phyloP scores from a whole-genome alignment of 2,113 vertebrate species.

The Microtus richardsoni region DNA sequence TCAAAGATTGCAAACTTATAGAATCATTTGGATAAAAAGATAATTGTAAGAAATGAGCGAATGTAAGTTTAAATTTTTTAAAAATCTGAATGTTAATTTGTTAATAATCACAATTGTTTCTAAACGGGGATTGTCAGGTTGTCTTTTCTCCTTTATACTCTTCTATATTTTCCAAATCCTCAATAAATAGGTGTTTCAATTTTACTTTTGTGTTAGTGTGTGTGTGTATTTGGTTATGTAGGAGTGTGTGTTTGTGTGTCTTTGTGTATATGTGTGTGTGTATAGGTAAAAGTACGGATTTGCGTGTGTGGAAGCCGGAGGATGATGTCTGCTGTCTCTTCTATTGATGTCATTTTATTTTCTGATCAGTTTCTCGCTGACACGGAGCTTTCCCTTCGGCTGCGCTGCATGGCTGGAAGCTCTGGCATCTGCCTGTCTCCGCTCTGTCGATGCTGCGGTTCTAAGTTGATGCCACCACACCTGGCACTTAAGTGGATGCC shows the following conservation, averaged over 20 bases:
- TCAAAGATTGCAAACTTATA: background rate
- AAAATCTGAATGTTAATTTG: constrained; percentile 25
- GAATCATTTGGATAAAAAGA: constrained; percentile 1
- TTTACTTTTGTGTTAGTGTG: background rate
- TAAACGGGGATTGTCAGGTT: background rate
- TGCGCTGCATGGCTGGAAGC: background rate
- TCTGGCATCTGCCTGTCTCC: background rate
- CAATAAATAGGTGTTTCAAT: background rate
- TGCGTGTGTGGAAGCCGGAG: no score
- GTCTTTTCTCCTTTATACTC: constrained; percentile 31
- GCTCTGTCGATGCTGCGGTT: no score
- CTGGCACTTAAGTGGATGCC: background rate
- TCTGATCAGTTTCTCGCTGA: background rate
- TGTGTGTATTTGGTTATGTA: no score
- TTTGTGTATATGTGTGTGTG: no score
- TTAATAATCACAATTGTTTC: constrained; percentile 31
- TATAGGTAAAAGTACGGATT: background rate
- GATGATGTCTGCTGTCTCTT: background rate
- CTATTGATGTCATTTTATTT: background rate
- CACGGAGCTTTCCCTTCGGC: background rate
- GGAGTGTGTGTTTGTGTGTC: no score
- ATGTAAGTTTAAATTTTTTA: background rate
- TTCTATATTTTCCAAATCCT: constrained; percentile 30
- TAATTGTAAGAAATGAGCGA: background rate
- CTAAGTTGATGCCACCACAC: no score